Percentiles rank a stretch among this genome's conserved stretches.
phyloP scores from a whole-genome alignment of 2,888 invertebrate genomes.

The Stenodera caucasica region DNA sequence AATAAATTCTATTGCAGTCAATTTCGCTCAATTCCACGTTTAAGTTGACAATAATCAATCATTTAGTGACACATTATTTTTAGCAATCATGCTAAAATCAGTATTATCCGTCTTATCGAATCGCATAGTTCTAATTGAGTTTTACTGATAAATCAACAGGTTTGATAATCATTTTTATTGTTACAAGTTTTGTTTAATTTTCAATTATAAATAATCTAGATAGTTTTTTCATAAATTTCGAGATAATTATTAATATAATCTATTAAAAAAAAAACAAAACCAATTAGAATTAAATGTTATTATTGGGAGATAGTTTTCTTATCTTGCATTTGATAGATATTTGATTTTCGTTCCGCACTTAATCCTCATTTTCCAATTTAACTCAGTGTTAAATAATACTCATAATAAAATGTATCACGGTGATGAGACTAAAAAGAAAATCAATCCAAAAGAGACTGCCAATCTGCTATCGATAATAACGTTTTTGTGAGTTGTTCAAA shows the following conservation, averaged over 20 bases:
- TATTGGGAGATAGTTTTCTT: constrained; percentile 3
- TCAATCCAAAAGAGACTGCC: constrained; percentile 67
- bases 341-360: constrained; percentile 41
- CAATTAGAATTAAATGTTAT: not conserved
- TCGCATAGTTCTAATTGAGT: too few species aligned
- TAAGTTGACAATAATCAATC: not conserved
- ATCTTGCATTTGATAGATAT: constrained; percentile 50
- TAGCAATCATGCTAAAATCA: too few species aligned
- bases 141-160: too few species aligned
- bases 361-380: constrained; percentile 50
- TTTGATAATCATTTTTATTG: not conserved
- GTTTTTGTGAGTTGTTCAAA: constrained; percentile 63
- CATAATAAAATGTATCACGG: constrained; percentile 58
- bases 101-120: too few species aligned
- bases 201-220: not conserved
- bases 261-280: not conserved
- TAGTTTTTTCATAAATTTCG: not conserved
- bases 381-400: constrained; percentile 11
- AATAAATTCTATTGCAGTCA: not conserved
- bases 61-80: not conserved
- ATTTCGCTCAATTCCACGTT: not conserved
- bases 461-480: constrained; percentile 65
- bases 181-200: too few species aligned
- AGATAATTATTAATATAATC: not conserved
- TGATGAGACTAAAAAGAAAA: constrained; percentile 57